Conservation (phyloP, 2,113 vertebrate species). For the Petromus typicus region DNA sequence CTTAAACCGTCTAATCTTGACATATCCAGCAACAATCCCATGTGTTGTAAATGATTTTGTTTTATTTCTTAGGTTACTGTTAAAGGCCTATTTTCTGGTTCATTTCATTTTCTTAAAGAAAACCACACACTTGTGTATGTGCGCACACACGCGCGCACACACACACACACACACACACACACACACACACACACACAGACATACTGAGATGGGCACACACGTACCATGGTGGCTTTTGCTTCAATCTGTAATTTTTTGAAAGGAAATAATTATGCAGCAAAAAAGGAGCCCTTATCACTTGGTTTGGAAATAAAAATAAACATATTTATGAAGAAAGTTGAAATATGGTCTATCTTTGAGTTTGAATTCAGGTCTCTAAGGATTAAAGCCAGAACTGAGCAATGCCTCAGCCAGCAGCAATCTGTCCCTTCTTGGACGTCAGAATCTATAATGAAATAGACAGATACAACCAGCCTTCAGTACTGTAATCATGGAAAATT, state of each 20-base stretch:
- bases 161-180: neutral
- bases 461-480: conserved; percentile 57
- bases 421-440: neutral
- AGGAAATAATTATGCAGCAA: conserved; percentile 69
- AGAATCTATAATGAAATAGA: conserved; percentile 49
- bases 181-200: neutral
- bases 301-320: conserved; percentile 79
- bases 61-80: conserved; percentile 85
- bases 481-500: conserved; percentile 86
- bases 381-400: neutral
- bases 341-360: conserved; percentile 53
- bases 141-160: neutral
- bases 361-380: conserved; percentile 56
- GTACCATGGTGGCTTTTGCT: neutral
- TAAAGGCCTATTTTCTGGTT: conserved; percentile 85
- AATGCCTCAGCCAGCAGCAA: neutral
- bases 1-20: conserved; percentile 84
- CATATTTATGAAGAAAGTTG: conserved; percentile 45
- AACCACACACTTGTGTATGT: conserved; percentile 52
- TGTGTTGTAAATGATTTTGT: conserved; percentile 84
- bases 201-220: neutral
- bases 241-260: conserved; percentile 48
- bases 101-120: conserved; percentile 80
- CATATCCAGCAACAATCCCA: conserved; percentile 83
- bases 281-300: conserved; percentile 56